Evolutionary conservation across 2,797 vertebrate species (phyloP).

Genomic region (Graptemys geographica): DNA sequence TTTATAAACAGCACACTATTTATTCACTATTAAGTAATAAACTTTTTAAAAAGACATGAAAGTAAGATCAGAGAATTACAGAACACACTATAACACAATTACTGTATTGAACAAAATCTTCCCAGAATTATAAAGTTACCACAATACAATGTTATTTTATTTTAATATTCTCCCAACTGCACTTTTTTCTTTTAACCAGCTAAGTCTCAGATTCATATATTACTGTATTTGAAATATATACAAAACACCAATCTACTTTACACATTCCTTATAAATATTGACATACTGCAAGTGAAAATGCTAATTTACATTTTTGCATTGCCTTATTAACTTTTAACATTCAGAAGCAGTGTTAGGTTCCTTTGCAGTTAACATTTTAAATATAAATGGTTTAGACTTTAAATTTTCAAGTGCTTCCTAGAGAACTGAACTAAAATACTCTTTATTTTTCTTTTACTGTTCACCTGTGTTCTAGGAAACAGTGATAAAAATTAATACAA

Average conservation of each 20-base stretch:
- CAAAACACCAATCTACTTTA: background rate
- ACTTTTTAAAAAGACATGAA: too few relatives aligned
- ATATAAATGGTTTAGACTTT: background rate
- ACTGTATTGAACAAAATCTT: background rate
- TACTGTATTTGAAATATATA: background rate
- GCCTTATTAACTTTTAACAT: background rate
- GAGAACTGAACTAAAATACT: background rate
- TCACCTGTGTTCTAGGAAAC: background rate
- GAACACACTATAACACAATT: background rate
- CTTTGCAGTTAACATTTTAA: background rate
- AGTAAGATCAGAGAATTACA: background rate
- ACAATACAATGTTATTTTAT: background rate
- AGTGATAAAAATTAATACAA: background rate
- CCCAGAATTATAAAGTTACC: background rate
- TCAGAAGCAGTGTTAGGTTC: background rate
- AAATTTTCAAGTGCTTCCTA: background rate
- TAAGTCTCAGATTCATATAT: background rate
- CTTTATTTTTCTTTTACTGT: background rate
- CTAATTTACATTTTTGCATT: background rate
- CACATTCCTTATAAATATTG: background rate
- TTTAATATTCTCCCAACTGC: background rate
- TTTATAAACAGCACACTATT: background rate
- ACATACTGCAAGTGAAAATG: background rate
- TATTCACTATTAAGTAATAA: background rate
- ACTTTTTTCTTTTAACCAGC: background rate